Evolutionary conservation across 2,888 invertebrate species (phyloP), one percentile per base, ranked within the genome.

Genomic region (Philereme vetulata): DNA sequence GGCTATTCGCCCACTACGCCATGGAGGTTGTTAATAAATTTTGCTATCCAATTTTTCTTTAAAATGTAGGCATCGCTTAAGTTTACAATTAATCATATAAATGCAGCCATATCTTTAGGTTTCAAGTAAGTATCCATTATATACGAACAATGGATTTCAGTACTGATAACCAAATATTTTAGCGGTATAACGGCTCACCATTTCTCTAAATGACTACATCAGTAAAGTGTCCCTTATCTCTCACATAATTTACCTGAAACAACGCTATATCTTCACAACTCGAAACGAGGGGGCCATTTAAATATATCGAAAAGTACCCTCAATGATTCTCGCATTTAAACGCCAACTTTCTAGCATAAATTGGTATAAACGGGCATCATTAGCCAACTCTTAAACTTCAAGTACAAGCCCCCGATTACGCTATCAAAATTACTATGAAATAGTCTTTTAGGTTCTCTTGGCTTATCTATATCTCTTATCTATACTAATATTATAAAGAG

Each of bases 311-410:
- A 61, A 61, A 64, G 68, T 62, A 64, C 64, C 62, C 64, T 53
- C 64, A 60, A 64, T 65, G 67, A 64, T 69, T 67, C 60, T 49
- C 54, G 55, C 60, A 60, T 64, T 64, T 58, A 56, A 60, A 49
- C 49, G 42, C 61, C 47, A 75, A 78, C 69, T 78, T 78, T 70
- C 53, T 54, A 67, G 71, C 70, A 75, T 75, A 76, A 76, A 78
- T 77, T 76, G 74, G 73, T 68, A 71, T 72, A 77, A 77, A 75
- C 71, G 74, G 68, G 70, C 72, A 72, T 76, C 73, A 70, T 74
- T 76, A 71, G 61, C 68, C 68, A 56, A 65, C 62, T 65, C 64
- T 65, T 61, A 56, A 65, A 68, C 50, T 70, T 60, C 45, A 47
- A 46, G 63, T 62, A 64, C 65, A 56, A 62, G 21, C 21, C 21